These are phyloP conservation scores for Halcyon leucocephala DNA, from an alignment of 2,797 vertebrate species.

Conservation along the genomic window DNA sequence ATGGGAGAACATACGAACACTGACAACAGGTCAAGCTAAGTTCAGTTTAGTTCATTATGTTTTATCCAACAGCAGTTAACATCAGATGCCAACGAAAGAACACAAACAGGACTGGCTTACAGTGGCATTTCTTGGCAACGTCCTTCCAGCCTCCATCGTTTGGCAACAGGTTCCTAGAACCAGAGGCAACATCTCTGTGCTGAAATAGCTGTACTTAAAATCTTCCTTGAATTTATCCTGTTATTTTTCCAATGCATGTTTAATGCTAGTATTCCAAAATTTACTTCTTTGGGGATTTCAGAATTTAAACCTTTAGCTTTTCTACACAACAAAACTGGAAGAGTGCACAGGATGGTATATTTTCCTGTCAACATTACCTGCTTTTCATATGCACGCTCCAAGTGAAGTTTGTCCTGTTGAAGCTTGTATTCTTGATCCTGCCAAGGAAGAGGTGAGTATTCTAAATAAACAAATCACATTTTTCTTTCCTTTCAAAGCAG, in stretches of 20 bases:
- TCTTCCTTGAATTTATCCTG: neutral
- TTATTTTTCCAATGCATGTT: neutral
- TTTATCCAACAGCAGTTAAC: neutral
- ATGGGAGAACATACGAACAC: neutral
- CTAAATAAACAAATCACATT: neutral
- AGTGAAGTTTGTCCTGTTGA: constrained; percentile 85
- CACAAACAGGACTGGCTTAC: neutral
- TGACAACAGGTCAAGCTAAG: neutral
- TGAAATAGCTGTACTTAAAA: neutral
- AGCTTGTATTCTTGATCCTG: constrained; percentile 89
- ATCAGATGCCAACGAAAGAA: neutral
- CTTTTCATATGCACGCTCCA: constrained; percentile 84
- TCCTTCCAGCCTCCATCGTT: neutral
- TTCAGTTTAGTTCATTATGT: neutral
- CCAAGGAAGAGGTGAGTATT: constrained; percentile 27
- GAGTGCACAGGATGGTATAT: neutral
- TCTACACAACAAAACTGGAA: neutral
- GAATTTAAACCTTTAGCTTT: neutral
- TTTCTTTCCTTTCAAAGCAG: neutral
- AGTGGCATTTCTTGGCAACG: neutral
- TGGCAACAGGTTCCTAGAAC: neutral
- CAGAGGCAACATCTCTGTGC: neutral
- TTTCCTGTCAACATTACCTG: constrained; percentile 81
- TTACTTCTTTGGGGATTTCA: neutral
- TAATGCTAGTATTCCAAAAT: neutral